Evolutionary conservation across 1,140 invertebrate genomes (phyloP), one percentile per base, ranked within the genome.

Genomic region (Rhagoletis pomonella): DNA sequence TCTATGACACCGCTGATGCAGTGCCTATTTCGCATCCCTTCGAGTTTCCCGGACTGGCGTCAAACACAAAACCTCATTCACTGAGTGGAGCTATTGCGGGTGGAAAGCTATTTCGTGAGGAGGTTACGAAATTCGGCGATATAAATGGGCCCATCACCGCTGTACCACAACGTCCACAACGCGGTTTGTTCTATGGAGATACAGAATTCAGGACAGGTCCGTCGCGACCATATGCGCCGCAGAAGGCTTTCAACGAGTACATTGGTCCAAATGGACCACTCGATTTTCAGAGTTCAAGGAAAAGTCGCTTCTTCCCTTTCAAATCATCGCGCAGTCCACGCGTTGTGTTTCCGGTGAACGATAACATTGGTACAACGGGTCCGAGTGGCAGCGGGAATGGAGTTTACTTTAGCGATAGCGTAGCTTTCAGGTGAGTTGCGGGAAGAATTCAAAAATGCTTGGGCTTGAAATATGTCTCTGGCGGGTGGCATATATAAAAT

Each of bases 261-360:
- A 89, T 93, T 29, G 90, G 89, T 0, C 89, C 89, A 1, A 88
- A 89, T 0, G 91, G 91, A 29, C 90, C 90, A 42, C 65, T 44
- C 9, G 81, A 64, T 81, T 87, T 87, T 29, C 90, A 91, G 62
- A 90, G 91, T n/a, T 90, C 91, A 2, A 89, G 91, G 58, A 91
- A 91, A 88, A 90, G 90, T 58, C 91, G 92, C 44, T 92, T 90
- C 62, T 92, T 89, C 47, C 90, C 92, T 4, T 93, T 90, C 85
- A 93, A 93, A 50, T 93, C 92, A 0, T 94, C 94, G 3, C 91
- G 95, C 14, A 94, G 94, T 89, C 95, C 95, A 0, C 89, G 95
- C 0, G 95, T 95, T 2, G 94, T 95, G 3, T 95, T 95, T 50
- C 95, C 95, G 4, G 89, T 89, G 89, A 92, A 94, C 92, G 84